phyloP scores from a whole-genome alignment of 2,888 invertebrate species.

The Vesta saturnalis region DNA sequence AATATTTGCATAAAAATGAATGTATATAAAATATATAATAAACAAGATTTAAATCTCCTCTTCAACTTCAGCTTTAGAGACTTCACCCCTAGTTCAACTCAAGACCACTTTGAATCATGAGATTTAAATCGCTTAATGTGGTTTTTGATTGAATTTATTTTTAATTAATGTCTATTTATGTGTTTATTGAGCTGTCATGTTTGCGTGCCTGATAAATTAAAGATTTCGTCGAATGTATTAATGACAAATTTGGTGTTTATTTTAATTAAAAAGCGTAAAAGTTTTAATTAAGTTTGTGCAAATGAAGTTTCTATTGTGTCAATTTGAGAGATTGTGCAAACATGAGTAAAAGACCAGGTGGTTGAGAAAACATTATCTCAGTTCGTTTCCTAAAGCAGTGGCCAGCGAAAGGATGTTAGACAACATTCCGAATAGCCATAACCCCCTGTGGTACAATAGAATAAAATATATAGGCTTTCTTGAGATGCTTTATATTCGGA shows the following conservation, averaged over 20 bases:
- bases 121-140: constrained; percentile 42
- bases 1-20: constrained; percentile 14
- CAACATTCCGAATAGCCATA: constrained; percentile 43
- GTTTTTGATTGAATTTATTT: constrained; percentile 52
- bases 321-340: constrained; percentile 26
- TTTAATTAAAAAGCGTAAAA: constrained; percentile 8
- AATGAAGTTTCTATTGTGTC: background rate
- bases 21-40: constrained; percentile 10
- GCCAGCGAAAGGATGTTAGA: constrained; percentile 42
- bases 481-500: constrained; percentile 45
- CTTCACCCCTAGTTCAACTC: constrained; percentile 37
- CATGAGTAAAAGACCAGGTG: constrained; percentile 26
- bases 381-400: constrained; percentile 32
- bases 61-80: constrained; percentile 35
- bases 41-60: constrained; percentile 26
- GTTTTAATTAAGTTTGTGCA: constrained; percentile 11
- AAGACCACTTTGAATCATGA: constrained; percentile 33
- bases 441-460: constrained; percentile 43
- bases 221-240: constrained; percentile 13
- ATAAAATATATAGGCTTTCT: constrained; percentile 50
- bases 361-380: constrained; percentile 20
- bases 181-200: constrained; percentile 44
- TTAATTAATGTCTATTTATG: constrained; percentile 52
- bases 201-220: constrained; percentile 27
- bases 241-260: constrained; percentile 3